Conservation (phyloP, 2,888 invertebrate genomes). For the Automeris io region DNA sequence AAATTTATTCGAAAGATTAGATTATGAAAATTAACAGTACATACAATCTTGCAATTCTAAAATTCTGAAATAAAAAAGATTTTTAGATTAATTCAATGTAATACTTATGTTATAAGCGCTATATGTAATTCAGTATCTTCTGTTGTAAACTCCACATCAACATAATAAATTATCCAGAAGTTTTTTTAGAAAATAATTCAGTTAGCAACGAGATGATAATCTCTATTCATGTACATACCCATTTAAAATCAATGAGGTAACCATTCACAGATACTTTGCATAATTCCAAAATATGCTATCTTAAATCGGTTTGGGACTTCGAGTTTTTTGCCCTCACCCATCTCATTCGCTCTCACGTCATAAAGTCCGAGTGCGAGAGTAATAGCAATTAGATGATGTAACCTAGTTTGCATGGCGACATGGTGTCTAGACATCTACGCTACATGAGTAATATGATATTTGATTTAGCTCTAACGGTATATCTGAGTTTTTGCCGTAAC, state of each 20-base stretch:
- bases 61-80: no score
- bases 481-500: not conserved
- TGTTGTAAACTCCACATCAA: no score
- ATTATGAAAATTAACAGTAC: no score
- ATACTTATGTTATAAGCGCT: no score
- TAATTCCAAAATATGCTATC: constrained; percentile 8
- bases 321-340: not conserved
- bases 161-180: no score
- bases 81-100: no score
- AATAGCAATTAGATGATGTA: constrained; percentile 5
- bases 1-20: no score
- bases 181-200: not conserved
- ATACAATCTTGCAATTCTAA: no score
- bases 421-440: constrained; percentile 8
- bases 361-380: not conserved
- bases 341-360: not conserved
- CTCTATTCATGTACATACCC: not conserved
- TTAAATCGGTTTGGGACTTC: not conserved
- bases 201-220: not conserved
- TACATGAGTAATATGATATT: not conserved
- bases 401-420: constrained; percentile 8
- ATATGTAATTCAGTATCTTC: no score
- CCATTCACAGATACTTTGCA: constrained; percentile 1
- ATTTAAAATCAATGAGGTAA: constrained; percentile 5
- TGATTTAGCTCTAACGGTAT: not conserved